Evolutionary conservation across 2,888 invertebrate species (phyloP), one percentile per base, ranked within the genome.

Genomic region (Heteropelma amictum): DNA sequence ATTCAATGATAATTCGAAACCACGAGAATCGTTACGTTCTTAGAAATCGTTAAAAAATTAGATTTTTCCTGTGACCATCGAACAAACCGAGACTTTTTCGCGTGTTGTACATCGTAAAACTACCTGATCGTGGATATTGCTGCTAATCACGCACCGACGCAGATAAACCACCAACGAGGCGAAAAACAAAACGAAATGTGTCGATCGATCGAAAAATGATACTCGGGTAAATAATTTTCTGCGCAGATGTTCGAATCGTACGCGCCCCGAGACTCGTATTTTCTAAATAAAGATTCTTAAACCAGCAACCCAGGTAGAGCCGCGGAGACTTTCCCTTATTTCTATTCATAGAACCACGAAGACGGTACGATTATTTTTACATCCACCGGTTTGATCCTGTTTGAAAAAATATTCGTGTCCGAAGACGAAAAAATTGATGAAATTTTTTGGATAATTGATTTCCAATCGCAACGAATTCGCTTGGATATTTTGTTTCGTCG

Each of bases 311-410:
- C 78, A 83, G 67, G 67, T 68, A 56, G 26, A 54, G n/a, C 17
- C 42, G 70, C 79, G 77, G 42, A 76, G 64, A 58, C 80, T 77
- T 83, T 83, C 70, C 79, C 79, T 80, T 82, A 80, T 61, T 26
- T 61, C 81, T 85, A 85, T 85, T 84, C 80, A 81, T 84, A 83
- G 82, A 71, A 61, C 14, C 49, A 49, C 35, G 26, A n/a, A n/a
- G n/a, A n/a, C n/a, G 8, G 38, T 17, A 51, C 26, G 19, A 53
- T 60, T 60, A 64, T 53, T 64, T 60, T 74, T 74, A 74, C 21
- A 63, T 33, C 23, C 14, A 38, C 19, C 53, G 33, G n/a, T n/a
- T n/a, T n/a, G n/a, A n/a, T n/a, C n/a, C n/a, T n/a, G n/a, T n/a
- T n/a, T n/a, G n/a, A n/a, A n/a, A n/a, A n/a, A 26, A 42, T n/a